Conservation (phyloP, 2,888 invertebrate species). For the Adineta ricciae region DNA sequence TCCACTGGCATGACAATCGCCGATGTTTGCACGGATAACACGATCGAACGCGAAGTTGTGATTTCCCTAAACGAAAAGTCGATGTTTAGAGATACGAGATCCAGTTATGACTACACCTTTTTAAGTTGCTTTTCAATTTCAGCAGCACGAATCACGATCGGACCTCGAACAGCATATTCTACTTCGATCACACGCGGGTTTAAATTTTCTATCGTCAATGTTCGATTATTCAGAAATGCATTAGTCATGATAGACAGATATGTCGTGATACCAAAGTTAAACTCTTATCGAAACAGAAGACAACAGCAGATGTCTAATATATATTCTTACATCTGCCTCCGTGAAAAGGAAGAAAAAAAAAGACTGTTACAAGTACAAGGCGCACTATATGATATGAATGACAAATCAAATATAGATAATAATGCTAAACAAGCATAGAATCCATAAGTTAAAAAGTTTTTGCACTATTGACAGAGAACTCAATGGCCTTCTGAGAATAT, state of each 20-base stretch:
- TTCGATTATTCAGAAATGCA: slow-evolving; percentile 36
- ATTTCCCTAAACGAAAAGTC: neutral
- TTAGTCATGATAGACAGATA: too few relatives aligned
- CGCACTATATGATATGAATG: too few relatives aligned
- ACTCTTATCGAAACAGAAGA: neutral
- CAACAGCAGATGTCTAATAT: neutral
- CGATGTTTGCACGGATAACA: slow-evolving; percentile 91
- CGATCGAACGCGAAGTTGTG: slow-evolving; percentile 71
- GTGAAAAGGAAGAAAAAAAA: neutral
- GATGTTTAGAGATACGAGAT: neutral
- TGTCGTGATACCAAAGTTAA: neutral
- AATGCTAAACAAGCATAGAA: too few relatives aligned
- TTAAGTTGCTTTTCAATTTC: slow-evolving; percentile 77
- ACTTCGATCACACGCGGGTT: slow-evolving; percentile 78
- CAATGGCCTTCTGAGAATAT: too few relatives aligned
- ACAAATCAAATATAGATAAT: too few relatives aligned
- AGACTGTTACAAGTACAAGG: too few relatives aligned
- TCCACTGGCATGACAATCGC: slow-evolving; percentile 96
- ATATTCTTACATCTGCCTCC: neutral
- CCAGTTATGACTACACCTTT: slow-evolving; percentile 38
- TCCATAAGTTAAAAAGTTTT: too few relatives aligned
- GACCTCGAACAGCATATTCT: slow-evolving; percentile 96
- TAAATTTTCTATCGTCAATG: slow-evolving; percentile 62
- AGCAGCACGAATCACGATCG: slow-evolving; percentile 78
- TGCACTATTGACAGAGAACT: too few relatives aligned